Evolutionary conservation across 37 sponge, comb jelly and placozoan genomes (phyloP).

Genomic region (Beroe forskalii): DNA sequence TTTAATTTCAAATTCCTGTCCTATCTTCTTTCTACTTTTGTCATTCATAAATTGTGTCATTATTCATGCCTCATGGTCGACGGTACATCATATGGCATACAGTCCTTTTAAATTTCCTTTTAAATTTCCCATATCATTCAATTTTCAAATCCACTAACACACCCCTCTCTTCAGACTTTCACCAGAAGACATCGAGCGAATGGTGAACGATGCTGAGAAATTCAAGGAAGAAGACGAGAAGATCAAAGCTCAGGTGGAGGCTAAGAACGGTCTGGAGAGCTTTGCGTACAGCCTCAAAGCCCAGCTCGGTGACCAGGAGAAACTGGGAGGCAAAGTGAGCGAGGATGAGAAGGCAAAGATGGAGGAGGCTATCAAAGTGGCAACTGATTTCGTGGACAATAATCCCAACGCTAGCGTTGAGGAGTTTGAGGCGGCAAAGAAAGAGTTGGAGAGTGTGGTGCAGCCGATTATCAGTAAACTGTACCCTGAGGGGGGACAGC

Average conservation of each 20-base stretch:
- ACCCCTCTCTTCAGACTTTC: conserved; percentile 82
- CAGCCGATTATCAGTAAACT: conserved; percentile 92
- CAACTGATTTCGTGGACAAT: conserved; percentile 86
- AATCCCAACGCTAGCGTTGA: conserved; percentile 82
- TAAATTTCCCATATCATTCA: too few relatives aligned
- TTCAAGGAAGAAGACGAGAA: conserved; percentile 98
- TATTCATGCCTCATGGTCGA: too few relatives aligned
- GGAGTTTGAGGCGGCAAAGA: conserved; percentile 86
- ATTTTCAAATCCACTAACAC: too few relatives aligned
- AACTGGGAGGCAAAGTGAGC: conserved; percentile 88
- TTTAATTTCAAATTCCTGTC: too few relatives aligned
- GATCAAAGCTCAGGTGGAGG: conserved; percentile 87
- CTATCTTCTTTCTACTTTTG: too few relatives aligned
- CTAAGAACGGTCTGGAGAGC: conserved; percentile 90
- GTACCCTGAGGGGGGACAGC: conserved; percentile 75
- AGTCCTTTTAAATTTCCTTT: too few relatives aligned
- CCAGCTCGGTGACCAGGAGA: conserved; percentile 89
- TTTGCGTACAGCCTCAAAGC: conserved; percentile 90
- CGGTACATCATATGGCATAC: too few relatives aligned
- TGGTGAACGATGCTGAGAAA: conserved; percentile 96
- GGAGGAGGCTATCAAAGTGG: conserved; percentile 76
- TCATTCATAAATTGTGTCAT: too few relatives aligned
- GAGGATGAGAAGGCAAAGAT: conserved; percentile 89
- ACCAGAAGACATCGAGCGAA: conserved; percentile 94
- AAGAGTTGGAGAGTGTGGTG: conserved; percentile 89